Percentiles rank a stretch among this genome's conserved stretches.
These are phyloP conservation scores for Elymnias hypermnestra DNA, from an alignment of 1,140 invertebrate species.

Conservation along the genomic window DNA sequence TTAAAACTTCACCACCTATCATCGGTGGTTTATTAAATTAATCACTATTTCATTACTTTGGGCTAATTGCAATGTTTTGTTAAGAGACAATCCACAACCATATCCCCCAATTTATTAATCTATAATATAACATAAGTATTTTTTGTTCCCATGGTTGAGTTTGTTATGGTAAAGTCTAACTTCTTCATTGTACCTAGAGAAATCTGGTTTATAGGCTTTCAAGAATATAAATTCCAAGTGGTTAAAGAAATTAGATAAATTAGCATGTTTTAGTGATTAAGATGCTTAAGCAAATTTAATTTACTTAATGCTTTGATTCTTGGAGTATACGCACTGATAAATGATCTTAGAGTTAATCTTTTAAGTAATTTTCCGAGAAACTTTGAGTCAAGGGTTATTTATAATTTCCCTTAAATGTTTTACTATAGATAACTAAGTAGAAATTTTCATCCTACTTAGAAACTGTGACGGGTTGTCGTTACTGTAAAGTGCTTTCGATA, in stretches of 20 bases:
- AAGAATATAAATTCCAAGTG: slow-evolving; percentile 13
- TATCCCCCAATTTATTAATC: too few relatives aligned
- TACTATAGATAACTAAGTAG: neutral
- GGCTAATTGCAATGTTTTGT: neutral
- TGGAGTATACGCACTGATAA: neutral
- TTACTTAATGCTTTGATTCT: slow-evolving; percentile 4
- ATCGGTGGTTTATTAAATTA: slow-evolving; percentile 19
- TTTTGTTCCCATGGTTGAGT: too few relatives aligned
- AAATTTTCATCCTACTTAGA: too few relatives aligned
- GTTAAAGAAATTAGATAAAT: slow-evolving; percentile 11
- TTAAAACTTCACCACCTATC: slow-evolving; percentile 35
- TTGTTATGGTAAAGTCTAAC: too few relatives aligned
- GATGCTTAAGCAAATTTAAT: neutral
- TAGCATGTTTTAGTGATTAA: slow-evolving; percentile 1
- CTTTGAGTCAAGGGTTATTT: neutral
- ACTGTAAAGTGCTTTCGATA: too few relatives aligned
- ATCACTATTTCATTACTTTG: too few relatives aligned
- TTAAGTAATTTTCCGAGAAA: neutral
- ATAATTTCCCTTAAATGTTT: neutral
- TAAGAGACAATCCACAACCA: too few relatives aligned
- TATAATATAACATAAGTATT: too few relatives aligned
- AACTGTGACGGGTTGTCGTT: too few relatives aligned
- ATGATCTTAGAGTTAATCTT: slow-evolving; percentile 1
- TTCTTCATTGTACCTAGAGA: too few relatives aligned
- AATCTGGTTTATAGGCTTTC: too few relatives aligned